Percentiles rank a stretch among this genome's conserved stretches.
phyloP scores from a whole-genome alignment of 2,797 vertebrate genomes.

The Gobionotothen gibberifrons region DNA sequence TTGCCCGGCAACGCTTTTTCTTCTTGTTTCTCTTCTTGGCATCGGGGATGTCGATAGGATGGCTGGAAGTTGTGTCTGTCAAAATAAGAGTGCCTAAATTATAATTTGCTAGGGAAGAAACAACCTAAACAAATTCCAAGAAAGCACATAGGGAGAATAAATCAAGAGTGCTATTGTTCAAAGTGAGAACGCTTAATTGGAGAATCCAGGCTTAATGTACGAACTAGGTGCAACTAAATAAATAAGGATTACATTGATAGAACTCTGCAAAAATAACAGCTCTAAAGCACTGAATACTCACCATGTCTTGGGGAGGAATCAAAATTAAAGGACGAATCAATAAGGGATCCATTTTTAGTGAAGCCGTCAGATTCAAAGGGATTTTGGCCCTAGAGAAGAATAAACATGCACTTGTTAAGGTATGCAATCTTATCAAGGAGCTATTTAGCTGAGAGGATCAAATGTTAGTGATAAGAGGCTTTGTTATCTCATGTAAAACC shows the following conservation, averaged over 20 bases:
- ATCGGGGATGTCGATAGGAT: constrained; percentile 97
- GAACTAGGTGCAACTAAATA: not conserved
- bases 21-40: constrained; percentile 98
- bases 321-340: constrained; percentile 91
- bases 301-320: constrained; percentile 91
- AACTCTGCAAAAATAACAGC: not conserved
- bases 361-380: constrained; percentile 94
- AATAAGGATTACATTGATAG: too few relatives aligned
- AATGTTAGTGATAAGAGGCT: not conserved
- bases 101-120: constrained; percentile 2
- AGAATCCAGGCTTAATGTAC: not conserved
- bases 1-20: constrained; percentile 97
- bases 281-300: constrained; percentile 66
- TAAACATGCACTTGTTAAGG: constrained; percentile 16
- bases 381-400: constrained; percentile 90
- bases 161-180: not conserved
- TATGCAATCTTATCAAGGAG: constrained; percentile 23
- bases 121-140: constrained; percentile 11
- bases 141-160: not conserved
- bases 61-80: constrained; percentile 93
- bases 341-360: constrained; percentile 87
- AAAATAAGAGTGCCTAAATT: constrained; percentile 25
- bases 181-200: accelerated
- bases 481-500: not conserved
- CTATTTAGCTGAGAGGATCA: not conserved